Evolutionary conservation across 2,888 invertebrate species (phyloP).

Genomic region (Megalurothrips usitatus): DNA sequence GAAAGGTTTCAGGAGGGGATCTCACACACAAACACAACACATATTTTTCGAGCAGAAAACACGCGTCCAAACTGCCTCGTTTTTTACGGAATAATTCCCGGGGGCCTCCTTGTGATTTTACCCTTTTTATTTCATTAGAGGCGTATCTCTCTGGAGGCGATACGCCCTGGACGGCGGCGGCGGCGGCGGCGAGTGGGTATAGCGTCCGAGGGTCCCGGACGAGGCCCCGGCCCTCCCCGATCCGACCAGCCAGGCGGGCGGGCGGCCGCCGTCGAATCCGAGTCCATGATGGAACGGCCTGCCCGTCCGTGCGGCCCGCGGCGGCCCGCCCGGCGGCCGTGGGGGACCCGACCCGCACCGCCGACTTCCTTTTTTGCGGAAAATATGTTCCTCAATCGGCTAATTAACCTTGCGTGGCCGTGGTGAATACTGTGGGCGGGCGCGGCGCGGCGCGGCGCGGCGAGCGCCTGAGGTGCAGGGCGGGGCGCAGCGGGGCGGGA

Average conservation of each 20-base stretch:
- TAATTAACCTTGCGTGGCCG: not conserved
- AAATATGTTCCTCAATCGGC: not conserved
- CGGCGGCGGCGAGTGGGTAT: too few species aligned
- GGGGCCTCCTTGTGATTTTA: not conserved
- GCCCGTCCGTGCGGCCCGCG: not conserved
- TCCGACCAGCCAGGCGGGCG: too few species aligned
- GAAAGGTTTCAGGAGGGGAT: slow-evolving; percentile 14
- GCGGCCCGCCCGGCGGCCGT: not conserved
- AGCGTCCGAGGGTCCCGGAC: not conserved
- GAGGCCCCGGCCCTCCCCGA: not conserved
- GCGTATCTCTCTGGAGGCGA: not conserved
- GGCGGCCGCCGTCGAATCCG: not conserved
- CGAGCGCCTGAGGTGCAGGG: not conserved
- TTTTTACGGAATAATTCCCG: not conserved
- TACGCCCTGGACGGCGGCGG: not conserved
- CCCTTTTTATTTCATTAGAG: not conserved
- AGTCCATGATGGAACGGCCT: not conserved
- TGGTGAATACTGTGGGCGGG: not conserved
- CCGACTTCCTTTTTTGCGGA: slow-evolving; percentile 9
- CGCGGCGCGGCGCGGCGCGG: not conserved
- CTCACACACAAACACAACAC: not conserved
- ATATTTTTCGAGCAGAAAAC: slow-evolving; percentile 25
- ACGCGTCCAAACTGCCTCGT: not conserved
- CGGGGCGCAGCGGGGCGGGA: not conserved
- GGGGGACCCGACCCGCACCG: not conserved